Conservation (phyloP, 2,888 invertebrate species). For the Drosophila stalkeri region DNA sequence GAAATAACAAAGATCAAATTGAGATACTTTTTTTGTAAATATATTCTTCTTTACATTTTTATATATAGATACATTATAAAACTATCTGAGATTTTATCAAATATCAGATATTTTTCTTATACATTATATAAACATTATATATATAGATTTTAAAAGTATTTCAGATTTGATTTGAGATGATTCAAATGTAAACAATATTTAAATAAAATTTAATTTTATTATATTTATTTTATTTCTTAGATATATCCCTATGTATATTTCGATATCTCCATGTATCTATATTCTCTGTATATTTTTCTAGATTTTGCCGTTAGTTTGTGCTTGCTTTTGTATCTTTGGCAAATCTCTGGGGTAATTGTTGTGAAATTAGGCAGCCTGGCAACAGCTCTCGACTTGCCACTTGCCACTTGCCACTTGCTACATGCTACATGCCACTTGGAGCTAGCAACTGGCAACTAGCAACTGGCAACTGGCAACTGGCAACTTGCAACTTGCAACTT, state of each 20-base stretch:
- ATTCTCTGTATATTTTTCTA: background rate
- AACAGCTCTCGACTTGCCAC: conserved; percentile 27
- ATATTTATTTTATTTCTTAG: too few relatives aligned
- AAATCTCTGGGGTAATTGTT: conserved; percentile 46
- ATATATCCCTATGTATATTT: too few relatives aligned
- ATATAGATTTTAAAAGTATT: too few relatives aligned
- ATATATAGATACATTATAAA: too few relatives aligned
- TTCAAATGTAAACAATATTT: too few relatives aligned
- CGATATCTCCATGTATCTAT: background rate
- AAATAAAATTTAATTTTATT: too few relatives aligned
- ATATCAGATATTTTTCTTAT: too few relatives aligned
- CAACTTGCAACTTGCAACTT: conserved; percentile 29
- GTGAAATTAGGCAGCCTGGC: conserved; percentile 52
- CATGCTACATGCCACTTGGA: conserved; percentile 21
- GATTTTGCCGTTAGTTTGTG: background rate
- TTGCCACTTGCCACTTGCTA: conserved; percentile 20
- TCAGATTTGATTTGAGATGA: too few relatives aligned
- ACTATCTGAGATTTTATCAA: too few relatives aligned
- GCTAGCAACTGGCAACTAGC: conserved; percentile 16
- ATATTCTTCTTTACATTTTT: too few relatives aligned
- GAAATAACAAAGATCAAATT: background rate
- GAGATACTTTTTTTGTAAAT: background rate
- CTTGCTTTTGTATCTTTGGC: conserved; percentile 13
- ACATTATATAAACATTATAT: too few relatives aligned
- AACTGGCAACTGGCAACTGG: conserved; percentile 35